Evolutionary conservation across 1,140 invertebrate species (phyloP), one percentile per base, ranked within the genome.

Genomic region (Conus ventricosus): DNA sequence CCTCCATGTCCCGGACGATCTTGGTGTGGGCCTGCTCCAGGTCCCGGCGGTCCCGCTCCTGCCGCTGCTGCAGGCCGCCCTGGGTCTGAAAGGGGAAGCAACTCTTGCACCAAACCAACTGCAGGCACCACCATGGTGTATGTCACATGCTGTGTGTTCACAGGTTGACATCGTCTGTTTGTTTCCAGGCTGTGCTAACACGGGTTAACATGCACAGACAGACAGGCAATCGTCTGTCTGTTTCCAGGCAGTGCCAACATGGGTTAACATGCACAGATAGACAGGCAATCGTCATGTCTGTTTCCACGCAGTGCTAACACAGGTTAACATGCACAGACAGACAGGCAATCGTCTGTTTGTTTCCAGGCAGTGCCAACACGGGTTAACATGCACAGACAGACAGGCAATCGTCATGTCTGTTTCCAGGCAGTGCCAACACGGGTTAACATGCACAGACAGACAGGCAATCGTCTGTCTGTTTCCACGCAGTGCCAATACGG

Each of bases 1-100:
- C 87, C 87, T 95, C 95, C 86, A 95, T 85, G 87, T 95, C 92
- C 85, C 94, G 93, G 11, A 95, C 91, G 63, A 94, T 92, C 89
- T 94, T 94, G 80, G 91, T 87, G 83, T 94, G 93, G 84, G 91
- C 91, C 80, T 95, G 93, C 88, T 95, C 95, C 85, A 94, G 84
- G 75, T 95, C 95, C 88, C 92, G 90, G n/a, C 90, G 92, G 75
- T 95, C 94, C 63, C 89, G 90, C 54, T 95, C 94, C 81, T 90
- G 91, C 88, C 91, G 92, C 60, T 92, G 88, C 90, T 95, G 94
- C 84, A 90, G 90, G 83, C 88, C 91, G 82, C 86, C 91, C 86
- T 95, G 94, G 80, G 92, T 89, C 95, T 95, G 87, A 15, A 60
- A 39, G 39, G 39, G 39, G 39, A 39, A 39, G 39, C 39, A 39